Evolutionary conservation across 2,797 vertebrate species (phyloP), one percentile per base, ranked within the genome.

Genomic region (Mastacembelus armatus): DNA sequence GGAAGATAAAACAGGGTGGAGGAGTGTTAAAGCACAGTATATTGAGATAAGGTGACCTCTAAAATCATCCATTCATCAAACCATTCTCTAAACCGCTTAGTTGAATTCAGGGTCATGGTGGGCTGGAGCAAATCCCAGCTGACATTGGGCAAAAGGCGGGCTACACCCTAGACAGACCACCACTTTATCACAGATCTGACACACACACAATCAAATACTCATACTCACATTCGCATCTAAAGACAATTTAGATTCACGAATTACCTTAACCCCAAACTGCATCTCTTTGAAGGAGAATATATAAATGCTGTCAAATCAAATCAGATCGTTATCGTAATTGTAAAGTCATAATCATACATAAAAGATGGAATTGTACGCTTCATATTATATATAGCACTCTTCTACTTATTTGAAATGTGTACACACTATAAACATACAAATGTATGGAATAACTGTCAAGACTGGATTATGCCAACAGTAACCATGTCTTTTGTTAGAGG

Each of bases 291-390:
- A 70, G 69, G 77, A 82, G 5, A 67, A 81, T 73, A 62, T 36
- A 74, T 71, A 82, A n/a, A 74, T 78, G 70, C 71, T 2, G 48
- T 70, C 45, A 69, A 57, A 76, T 58, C 39, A 71, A 84, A 70
- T 77, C 30, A 49, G 26, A 33, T 54, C 29, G 43, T 69, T 62
- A 43, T 40, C 61, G 27, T 49, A 35, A 2, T 18, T n/a, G n/a
- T n/a, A n/a, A n/a, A n/a, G n/a, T n/a, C n/a, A n/a, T n/a, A n/a
- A n/a, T n/a, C n/a, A n/a, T n/a, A n/a, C n/a, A n/a, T 42, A n/a
- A 51, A 42, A 35, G 36, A 73, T 29, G 10, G 38, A 52, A 15
- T 47, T 57, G n/a, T n/a, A n/a, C n/a, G n/a, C n/a, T n/a, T n/a
- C n/a, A n/a, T n/a, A n/a, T n/a, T n/a, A n/a, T n/a, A n/a, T n/a